Evolutionary conservation across 2,797 vertebrate genomes (phyloP), one percentile per base, ranked within the genome.

Genomic region (Spea hammondii): DNA sequence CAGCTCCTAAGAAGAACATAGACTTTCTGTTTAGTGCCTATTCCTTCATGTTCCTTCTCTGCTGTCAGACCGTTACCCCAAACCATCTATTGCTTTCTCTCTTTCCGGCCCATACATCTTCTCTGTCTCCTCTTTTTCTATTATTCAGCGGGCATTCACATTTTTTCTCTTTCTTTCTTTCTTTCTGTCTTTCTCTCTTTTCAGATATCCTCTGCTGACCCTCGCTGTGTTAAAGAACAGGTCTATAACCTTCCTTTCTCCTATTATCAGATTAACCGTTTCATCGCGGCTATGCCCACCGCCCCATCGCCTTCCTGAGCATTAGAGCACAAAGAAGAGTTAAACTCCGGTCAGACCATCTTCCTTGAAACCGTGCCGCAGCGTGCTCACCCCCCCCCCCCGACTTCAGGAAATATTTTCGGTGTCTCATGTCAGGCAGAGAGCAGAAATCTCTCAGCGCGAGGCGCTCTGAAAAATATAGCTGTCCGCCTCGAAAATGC

Each of bases 371-470:
- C 68, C 70, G 48, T 45, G 50, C 57, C n/a, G 70, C 44, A 50
- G 32, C 47, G 17, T 73, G 65, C n/a, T 76, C 60, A 51, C 72
- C 54, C 45, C 8, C 46, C 7, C 54, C 75, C 72, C 70, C 75
- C 57, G 80, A 82, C 80, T 82, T 77, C 65, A 82, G 75, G 80
- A 82, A 82, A 82, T 77, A 82, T 82, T 77, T 70, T 70, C 59
- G 70, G 75, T 77, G 80, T 82, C 75, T 82, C 60, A 67, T 80
- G 78, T 80, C 78, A 80, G 78, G 75, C 80, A 82, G 75, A 74
- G 80, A 77, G 80, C 70, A 82, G 80, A 82, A 82, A 82, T 82
- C 74, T 82, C 79, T 82, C 70, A 77, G 75, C 65, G 79, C 75
- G 48, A 77, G 70, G 75, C 75, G 13, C 75, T 82, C 62, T 82